Conservation (phyloP, 2,797 vertebrate species). For the Iguana delicatissima region DNA sequence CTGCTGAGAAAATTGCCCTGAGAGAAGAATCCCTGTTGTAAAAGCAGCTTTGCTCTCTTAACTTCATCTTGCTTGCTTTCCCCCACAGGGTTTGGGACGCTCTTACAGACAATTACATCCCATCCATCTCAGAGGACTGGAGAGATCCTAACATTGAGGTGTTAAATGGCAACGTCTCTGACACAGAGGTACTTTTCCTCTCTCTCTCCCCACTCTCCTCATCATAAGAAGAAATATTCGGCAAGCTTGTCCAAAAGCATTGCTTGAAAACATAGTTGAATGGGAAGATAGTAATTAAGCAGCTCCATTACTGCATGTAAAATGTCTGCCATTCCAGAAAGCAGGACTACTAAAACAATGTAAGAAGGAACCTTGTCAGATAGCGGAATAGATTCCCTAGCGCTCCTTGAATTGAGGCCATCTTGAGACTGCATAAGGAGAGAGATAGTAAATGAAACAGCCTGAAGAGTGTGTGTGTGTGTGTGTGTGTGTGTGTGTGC, state of each 20-base stretch:
- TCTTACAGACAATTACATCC: conserved; percentile 93
- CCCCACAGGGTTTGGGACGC: conserved; percentile 92
- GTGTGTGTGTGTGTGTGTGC: background rate
- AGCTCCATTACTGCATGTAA: background rate
- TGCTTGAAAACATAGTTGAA: background rate
- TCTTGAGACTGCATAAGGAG: background rate
- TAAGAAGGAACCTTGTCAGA: background rate
- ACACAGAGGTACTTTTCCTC: conserved; percentile 85
- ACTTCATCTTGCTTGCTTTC: conserved; percentile 75
- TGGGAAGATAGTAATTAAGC: background rate
- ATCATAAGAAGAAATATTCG: background rate
- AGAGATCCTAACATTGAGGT: conserved; percentile 85
- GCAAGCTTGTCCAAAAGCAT: background rate
- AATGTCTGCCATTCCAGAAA: background rate
- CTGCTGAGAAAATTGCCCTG: conserved; percentile 39
- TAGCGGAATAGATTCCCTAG: background rate
- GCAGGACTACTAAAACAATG: background rate
- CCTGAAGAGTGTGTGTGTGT: background rate
- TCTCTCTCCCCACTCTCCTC: background rate
- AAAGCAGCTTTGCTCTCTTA: conserved; percentile 63
- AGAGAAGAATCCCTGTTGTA: conserved; percentile 46
- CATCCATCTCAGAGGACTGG: conserved; percentile 87
- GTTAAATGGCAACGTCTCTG: conserved; percentile 90
- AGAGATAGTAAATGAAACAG: background rate
- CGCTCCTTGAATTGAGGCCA: background rate